Evolutionary conservation across 2,797 vertebrate genomes (phyloP).

Genomic region (Notolepis coatsorum): DNA sequence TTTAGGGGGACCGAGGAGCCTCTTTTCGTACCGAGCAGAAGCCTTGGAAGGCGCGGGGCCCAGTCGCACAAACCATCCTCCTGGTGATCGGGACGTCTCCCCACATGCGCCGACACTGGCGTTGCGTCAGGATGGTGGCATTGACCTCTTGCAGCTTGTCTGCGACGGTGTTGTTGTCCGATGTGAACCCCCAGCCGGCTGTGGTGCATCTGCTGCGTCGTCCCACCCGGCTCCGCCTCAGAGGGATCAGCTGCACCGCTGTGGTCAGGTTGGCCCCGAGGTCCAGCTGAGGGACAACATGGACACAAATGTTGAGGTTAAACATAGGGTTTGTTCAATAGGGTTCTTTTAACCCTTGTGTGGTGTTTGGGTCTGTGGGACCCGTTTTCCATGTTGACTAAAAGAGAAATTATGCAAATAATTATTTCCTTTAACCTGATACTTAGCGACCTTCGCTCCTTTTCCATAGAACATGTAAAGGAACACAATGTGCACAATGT

Average conservation of each 20-base stretch:
- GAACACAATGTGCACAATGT: too few species aligned
- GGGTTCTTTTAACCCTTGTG: too few species aligned
- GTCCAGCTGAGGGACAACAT: conserved; percentile 60
- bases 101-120: conserved; percentile 53
- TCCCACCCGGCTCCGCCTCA: background rate
- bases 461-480: too few species aligned
- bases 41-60: conserved; percentile 36
- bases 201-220: conserved; percentile 52
- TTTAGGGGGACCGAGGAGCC: too few species aligned
- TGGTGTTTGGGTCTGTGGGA: too few species aligned
- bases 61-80: conserved; percentile 66
- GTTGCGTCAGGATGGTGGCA: conserved; percentile 48
- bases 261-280: conserved; percentile 46
- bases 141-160: conserved; percentile 75
- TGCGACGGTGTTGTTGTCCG: conserved; percentile 56
- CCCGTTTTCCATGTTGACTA: too few species aligned
- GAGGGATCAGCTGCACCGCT: conserved; percentile 62
- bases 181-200: conserved; percentile 72
- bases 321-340: background rate
- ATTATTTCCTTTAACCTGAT: too few species aligned
- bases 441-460: too few species aligned
- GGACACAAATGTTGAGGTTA: background rate
- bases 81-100: conserved; percentile 4
- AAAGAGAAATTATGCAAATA: too few species aligned
- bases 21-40: conserved; percentile 68